Base-by-base conservation (phyloP, 2,797 vertebrate species). In the Botia almorhae region DNA sequence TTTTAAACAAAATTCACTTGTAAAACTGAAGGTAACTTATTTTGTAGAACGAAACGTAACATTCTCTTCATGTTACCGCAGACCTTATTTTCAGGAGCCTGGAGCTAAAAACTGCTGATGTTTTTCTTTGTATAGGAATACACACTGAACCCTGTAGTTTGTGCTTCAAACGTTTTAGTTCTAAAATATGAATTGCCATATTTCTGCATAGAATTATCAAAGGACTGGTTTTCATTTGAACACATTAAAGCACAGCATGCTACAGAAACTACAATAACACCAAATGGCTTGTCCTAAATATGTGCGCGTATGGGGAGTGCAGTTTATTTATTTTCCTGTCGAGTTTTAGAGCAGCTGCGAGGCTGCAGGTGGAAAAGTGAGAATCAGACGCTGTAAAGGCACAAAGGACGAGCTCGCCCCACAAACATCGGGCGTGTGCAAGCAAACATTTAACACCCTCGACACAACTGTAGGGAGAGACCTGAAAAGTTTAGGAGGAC, bases 281-380 rank as follows among this genome's bases (percentile, higher is more conserved):
- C 77, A 53, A 58, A 39, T 56, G 43, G 64, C 50, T 63, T 69
- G 50, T 64, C 36, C 77, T 80, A 74, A 81, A 78, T 70, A 26
- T 70, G 46, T 51, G 56, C 26, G 16, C 55, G 13, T 36, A 19
- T 70, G 76, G 70, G n/a, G 26, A 7, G 23, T 13, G 23, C 43
- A 12, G 67, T 58, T 79, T 79, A 79, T 64, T 79, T 71, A 78
- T 79, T 70, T 61, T 46, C 39, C n/a, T 19, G 23, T 51, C 56
- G 21, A 29, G 76, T 70, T 70, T 61, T 61, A 56, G 46, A 51
- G 68, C 76, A 70, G 76, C 76, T 78, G 76, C 61, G 67, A 23
- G 14, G 58, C 46, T 79, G 56, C 76, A 79, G 68, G 76, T 64
- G 58, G 19, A 70, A 51, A 70, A 11, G 56, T 43, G 17, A 55